Evolutionary conservation across 1,140 invertebrate species (phyloP).

Genomic region (Nephila pilipes): DNA sequence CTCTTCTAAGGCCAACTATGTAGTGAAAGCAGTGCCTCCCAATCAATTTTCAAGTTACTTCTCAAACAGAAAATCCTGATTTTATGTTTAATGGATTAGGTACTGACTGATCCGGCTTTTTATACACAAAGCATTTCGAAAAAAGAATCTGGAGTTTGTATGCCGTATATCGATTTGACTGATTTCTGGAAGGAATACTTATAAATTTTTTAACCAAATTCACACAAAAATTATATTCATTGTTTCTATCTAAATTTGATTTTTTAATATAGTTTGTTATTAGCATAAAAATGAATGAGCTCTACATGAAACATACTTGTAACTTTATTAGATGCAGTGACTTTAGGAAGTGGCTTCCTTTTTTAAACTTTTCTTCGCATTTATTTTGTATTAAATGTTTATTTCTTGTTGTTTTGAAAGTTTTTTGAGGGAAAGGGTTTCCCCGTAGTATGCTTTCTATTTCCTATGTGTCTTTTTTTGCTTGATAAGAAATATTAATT

Average conservation of each 20-base stretch:
- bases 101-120: background rate
- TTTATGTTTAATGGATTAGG: background rate
- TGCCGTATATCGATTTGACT: background rate
- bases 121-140: background rate
- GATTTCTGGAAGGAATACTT: background rate
- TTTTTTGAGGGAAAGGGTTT: background rate
- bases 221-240: background rate
- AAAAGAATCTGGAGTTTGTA: background rate
- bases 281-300: no score
- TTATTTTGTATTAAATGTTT: background rate
- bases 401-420: no score
- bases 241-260: no score
- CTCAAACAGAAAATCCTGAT: conserved; percentile 37
- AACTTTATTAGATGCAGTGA: no score
- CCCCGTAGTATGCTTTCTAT: no score
- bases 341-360: no score
- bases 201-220: no score
- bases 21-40: conserved; percentile 27
- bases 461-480: background rate
- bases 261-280: no score
- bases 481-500: background rate
- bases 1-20: conserved; percentile 23
- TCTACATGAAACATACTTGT: no score
- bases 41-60: conserved; percentile 36
- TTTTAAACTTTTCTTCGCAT: no score